Evolutionary conservation across 2,888 invertebrate genomes (phyloP), one percentile per base, ranked within the genome.

Genomic region (Meghimatium bilineatum): DNA sequence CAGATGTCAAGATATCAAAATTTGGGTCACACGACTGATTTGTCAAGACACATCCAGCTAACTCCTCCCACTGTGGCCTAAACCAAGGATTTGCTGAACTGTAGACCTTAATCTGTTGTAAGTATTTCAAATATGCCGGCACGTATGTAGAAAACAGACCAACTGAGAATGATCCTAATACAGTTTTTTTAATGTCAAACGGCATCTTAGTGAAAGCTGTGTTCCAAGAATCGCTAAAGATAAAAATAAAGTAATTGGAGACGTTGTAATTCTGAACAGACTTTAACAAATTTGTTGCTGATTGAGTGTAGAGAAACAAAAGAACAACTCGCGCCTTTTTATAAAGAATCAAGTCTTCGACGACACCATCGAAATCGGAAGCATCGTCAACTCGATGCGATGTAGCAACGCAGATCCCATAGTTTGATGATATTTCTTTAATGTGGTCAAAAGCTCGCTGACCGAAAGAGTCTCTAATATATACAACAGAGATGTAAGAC

Each of bases 401-500:
- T 14, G 85, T 78, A 14, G 88, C 91, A n/a, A 90, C 85, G 60
- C 91, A 91, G 67, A 90, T 84, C 1, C 86, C 86, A n/a, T 77
- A 32, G 0, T 80, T 34, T 5, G 80, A 29, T 0, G 88, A 86
- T 20, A 84, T 32, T 29, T 69, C 34, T 56, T 87, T 84, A 20
- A 91, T 77, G n/a, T 84, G 71, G 29, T 87, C 86, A 69, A 87
- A 86, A 1, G 87, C 90, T 6, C 85, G 86, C 72, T 88, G 88
- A 2, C 91, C 91, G 76, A 89, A 91, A 63, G 89, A 87, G 23
- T 96, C 96, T 90, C 96, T 95, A 2, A 96, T 96, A 92, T 96
- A 96, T 82, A 96, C 95, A 26, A 95, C 95, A 75, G 96, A 96
- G 71, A 96, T 95, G 92, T 96, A 96, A n/a, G 96, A 96, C 96